These are phyloP conservation scores for Ctenopoma kingsleyae DNA, from an alignment of 2,797 vertebrate genomes.

Conservation along the genomic window DNA sequence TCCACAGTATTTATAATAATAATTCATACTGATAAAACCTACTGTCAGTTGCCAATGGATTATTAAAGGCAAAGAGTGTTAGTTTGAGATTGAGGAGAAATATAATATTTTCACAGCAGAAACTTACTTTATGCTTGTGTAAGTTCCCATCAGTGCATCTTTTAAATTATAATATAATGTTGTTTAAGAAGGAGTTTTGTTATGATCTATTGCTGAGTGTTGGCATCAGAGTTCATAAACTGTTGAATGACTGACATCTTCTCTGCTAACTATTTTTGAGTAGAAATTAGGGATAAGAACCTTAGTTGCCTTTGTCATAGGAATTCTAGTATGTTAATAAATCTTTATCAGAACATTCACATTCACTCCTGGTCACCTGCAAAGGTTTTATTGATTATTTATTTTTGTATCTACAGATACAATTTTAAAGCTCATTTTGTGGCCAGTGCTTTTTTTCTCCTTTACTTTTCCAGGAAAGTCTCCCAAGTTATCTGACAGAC, in stretches of 20 bases:
- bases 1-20: background rate
- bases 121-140: slow-evolving; percentile 7
- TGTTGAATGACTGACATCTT: background rate
- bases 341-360: background rate
- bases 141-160: slow-evolving; percentile 9
- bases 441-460: background rate
- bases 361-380: background rate
- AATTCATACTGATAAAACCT: slow-evolving; percentile 6
- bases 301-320: background rate
- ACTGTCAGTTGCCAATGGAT: background rate
- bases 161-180: slow-evolving; percentile 16
- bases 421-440: slow-evolving; percentile 6
- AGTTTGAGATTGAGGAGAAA: slow-evolving; percentile 9
- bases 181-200: slow-evolving; percentile 6
- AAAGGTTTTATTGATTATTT: slow-evolving; percentile 17
- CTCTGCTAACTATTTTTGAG: background rate
- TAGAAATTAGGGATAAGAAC: background rate
- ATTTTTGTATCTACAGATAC: slow-evolving; percentile 2
- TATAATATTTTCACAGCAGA: slow-evolving; percentile 1
- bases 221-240: slow-evolving; percentile 1
- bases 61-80: slow-evolving; percentile 2
- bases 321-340: background rate
- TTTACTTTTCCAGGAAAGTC: slow-evolving; percentile 9
- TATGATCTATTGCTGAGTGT: background rate
- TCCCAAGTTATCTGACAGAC: slow-evolving; percentile 12